These are phyloP conservation scores for Anas capensis DNA, from an alignment of 2,797 vertebrate genomes.

Conservation along the genomic window DNA sequence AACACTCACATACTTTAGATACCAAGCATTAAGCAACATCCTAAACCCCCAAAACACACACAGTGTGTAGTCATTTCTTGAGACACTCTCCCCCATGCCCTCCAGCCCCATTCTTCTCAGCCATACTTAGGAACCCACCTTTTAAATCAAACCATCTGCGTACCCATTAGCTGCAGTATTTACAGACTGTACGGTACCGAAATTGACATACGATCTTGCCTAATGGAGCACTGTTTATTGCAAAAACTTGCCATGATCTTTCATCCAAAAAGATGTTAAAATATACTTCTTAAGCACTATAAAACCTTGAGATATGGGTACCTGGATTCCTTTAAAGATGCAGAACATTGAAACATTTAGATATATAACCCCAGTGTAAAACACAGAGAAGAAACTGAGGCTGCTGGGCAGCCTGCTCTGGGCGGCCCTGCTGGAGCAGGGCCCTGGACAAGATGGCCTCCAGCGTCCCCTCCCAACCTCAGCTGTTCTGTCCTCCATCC, in stretches of 20 bases:
- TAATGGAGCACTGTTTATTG: not conserved
- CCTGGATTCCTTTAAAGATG: not conserved
- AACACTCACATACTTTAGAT: not conserved
- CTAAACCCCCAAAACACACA: not conserved
- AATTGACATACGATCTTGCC: not conserved
- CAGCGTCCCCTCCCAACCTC: not conserved
- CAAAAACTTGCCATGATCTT: not conserved
- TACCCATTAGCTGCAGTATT: not conserved
- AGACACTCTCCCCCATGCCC: not conserved
- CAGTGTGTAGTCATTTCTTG: not conserved
- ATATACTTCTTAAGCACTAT: not conserved
- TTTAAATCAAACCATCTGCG: not conserved
- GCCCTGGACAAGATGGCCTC: not conserved
- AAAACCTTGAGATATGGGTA: not conserved
- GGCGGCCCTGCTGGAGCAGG: not conserved
- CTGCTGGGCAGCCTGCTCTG: fast-evolving
- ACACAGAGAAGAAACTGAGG: not conserved
- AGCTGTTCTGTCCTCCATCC: not conserved
- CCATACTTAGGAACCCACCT: not conserved
- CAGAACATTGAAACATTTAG: not conserved
- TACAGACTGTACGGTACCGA: not conserved
- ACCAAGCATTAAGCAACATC: not conserved
- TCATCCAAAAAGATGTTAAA: not conserved
- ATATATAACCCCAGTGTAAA: not conserved
- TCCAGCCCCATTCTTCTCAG: not conserved